Evolutionary conservation across 2,888 invertebrate genomes (phyloP).

Genomic region (Polydrusus pterygomalis): DNA sequence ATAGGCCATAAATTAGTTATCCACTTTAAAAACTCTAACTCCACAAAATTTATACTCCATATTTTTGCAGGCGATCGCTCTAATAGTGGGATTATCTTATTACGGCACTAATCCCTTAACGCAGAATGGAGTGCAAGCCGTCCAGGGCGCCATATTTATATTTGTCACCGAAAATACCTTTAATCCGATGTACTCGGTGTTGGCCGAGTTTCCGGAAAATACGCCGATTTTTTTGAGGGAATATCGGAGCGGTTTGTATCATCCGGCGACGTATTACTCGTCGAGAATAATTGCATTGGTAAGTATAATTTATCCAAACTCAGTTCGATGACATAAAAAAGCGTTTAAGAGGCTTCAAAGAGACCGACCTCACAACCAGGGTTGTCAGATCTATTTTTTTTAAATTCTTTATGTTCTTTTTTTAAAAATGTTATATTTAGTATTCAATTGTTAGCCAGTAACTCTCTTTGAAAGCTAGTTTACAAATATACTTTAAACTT

Average conservation of each 20-base stretch:
- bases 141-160: constrained; percentile 91
- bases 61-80: constrained; percentile 76
- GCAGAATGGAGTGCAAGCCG: constrained; percentile 89
- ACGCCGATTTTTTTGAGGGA: constrained; percentile 89
- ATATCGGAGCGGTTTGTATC: constrained; percentile 87
- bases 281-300: constrained; percentile 89
- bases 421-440: no score
- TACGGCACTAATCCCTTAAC: constrained; percentile 82
- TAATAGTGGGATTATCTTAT: constrained; percentile 90
- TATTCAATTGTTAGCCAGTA: no score
- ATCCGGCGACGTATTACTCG: constrained; percentile 86
- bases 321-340: no score
- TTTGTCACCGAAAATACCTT: constrained; percentile 94
- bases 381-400: no score
- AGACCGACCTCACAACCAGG: no score
- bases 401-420: no score
- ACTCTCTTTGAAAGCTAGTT: no score
- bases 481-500: no score
- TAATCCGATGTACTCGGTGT: constrained; percentile 91
- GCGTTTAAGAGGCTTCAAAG: no score
- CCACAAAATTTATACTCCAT: constrained; percentile 24
- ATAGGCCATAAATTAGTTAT: constrained; percentile 19
- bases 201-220: constrained; percentile 87
- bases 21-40: constrained; percentile 35
- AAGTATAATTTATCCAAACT: no score